phyloP scores from a whole-genome alignment of 1,140 invertebrate species.

The Penaeus japonicus region DNA sequence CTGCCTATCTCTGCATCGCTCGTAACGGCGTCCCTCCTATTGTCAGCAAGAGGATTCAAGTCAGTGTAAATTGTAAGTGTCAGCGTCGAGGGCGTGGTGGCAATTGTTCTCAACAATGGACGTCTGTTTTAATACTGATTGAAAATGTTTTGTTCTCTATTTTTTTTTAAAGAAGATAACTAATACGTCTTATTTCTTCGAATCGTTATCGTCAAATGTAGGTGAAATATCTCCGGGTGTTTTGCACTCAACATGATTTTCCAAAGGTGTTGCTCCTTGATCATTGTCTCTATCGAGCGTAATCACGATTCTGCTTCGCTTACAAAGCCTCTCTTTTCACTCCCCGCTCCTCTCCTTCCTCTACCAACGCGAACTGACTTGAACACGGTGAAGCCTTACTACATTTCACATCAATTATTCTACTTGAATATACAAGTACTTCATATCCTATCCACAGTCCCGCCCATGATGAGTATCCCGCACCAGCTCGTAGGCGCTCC shows the following conservation, averaged over 20 bases:
- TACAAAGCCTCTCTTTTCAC: no score
- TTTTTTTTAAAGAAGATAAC: not conserved
- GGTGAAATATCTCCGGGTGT: not conserved
- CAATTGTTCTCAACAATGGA: not conserved
- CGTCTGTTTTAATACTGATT: no score
- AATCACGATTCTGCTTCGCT: no score
- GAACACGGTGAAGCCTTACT: no score
- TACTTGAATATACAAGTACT: not conserved
- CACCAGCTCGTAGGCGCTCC: constrained; percentile 87
- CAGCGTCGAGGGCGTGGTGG: not conserved
- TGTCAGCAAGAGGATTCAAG: constrained; percentile 85
- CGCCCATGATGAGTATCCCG: constrained; percentile 88
- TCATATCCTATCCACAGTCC: constrained; percentile 71
- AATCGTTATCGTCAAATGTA: not conserved
- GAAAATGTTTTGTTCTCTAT: not conserved
- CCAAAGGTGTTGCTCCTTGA: no score
- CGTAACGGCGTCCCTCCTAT: constrained; percentile 84
- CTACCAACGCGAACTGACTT: no score
- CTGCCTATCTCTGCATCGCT: constrained; percentile 78
- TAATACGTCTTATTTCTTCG: no score
- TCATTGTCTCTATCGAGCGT: no score
- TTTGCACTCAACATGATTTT: no score
- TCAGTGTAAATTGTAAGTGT: constrained; percentile 88
- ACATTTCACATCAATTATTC: not conserved
- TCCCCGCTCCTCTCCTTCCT: no score